Evolutionary conservation across 2,113 vertebrate genomes (phyloP).

Genomic region (Pimephales promelas): DNA sequence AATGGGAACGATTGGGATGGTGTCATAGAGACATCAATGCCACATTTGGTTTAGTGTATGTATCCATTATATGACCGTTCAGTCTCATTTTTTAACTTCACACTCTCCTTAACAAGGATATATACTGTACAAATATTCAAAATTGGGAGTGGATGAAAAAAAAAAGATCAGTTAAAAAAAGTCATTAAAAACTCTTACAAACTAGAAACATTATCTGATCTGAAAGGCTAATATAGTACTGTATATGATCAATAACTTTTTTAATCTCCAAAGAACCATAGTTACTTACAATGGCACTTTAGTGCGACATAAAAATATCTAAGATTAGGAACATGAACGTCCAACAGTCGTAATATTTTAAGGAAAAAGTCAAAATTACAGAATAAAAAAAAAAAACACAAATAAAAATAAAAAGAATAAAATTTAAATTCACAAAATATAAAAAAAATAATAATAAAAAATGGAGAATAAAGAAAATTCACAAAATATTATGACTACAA

Average conservation of each 20-base stretch:
- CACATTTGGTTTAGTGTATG: not conserved
- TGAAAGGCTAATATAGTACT: not conserved
- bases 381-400: too few species aligned
- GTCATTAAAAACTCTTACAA: too few species aligned
- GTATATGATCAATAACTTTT: not conserved
- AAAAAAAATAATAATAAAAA: too few species aligned
- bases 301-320: not conserved
- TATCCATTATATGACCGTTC: not conserved
- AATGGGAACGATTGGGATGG: not conserved
- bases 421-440: too few species aligned
- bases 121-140: not conserved
- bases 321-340: not conserved
- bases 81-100: constrained; percentile 52
- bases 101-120: not conserved
- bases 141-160: not conserved
- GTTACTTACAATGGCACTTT: not conserved
- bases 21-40: not conserved
- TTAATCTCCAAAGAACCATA: not conserved
- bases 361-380: not conserved
- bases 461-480: too few species aligned
- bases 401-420: too few species aligned
- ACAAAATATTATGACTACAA: not conserved
- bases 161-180: not conserved
- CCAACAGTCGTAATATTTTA: not conserved
- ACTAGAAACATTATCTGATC: not conserved